A percentile compares a stretch with the other conserved stretches of the same genome.
phyloP scores from a whole-genome alignment of 2,888 invertebrate species.

The Tetramorium bicarinatum region DNA sequence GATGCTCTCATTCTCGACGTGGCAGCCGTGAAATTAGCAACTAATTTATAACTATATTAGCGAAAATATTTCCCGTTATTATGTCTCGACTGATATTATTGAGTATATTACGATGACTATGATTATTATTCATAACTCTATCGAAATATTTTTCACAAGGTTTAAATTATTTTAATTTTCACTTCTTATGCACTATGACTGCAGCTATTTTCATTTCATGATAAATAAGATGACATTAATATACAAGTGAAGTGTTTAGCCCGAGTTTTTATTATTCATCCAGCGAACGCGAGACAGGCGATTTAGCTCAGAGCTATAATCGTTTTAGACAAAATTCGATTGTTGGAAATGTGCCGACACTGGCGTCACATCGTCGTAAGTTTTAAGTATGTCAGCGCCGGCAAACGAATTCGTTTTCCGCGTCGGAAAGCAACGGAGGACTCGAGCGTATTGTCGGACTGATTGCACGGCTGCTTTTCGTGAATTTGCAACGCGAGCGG shows the following conservation, averaged over 20 bases:
- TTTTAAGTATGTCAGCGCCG: constrained; percentile 1
- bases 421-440: constrained; percentile 39
- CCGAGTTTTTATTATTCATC: neutral
- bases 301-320: neutral
- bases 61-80: neutral
- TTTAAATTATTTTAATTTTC: neutral
- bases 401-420: constrained; percentile 47
- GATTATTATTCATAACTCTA: neutral
- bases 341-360: constrained; percentile 9
- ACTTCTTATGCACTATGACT: neutral
- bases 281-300: neutral
- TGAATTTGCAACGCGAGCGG: constrained; percentile 53
- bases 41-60: constrained; percentile 22
- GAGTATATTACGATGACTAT: neutral
- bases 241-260: neutral
- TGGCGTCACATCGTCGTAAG: constrained; percentile 22
- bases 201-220: neutral
- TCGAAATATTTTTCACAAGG: neutral
- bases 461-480: constrained; percentile 50
- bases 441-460: constrained; percentile 39
- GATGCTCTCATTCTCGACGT: neutral
- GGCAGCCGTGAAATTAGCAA: constrained; percentile 9
- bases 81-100: neutral
- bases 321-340: constrained; percentile 42
- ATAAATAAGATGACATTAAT: neutral